Conservation (phyloP, 2,113 vertebrate species). For the Semnornis frantzii region DNA sequence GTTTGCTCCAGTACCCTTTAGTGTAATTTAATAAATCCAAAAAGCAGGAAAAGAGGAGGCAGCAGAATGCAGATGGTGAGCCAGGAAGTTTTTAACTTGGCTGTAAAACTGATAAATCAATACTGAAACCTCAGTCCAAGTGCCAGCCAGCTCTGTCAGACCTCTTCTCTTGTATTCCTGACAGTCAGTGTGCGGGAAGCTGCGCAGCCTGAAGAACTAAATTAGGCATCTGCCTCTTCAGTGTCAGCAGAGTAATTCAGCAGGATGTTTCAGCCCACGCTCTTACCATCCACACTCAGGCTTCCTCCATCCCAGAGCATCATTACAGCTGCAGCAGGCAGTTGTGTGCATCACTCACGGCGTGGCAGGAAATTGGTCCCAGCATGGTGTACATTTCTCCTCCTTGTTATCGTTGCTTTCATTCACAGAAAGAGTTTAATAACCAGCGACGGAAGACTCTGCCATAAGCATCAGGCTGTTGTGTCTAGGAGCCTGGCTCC, state of each 20-base stretch:
- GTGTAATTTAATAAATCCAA: neutral
- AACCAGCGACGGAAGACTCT: constrained; percentile 39
- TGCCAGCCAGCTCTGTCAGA: neutral
- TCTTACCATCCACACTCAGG: neutral
- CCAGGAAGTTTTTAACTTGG: neutral
- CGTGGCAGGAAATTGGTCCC: constrained; percentile 34
- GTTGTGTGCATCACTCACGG: neutral
- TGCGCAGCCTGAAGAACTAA: neutral
- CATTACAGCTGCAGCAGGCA: neutral
- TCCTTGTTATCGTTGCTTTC: neutral
- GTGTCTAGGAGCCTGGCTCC: constrained; percentile 27
- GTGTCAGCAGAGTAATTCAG: neutral
- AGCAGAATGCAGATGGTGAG: neutral
- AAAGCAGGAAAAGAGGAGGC: neutral
- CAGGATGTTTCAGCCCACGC: neutral
- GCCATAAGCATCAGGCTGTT: constrained; percentile 25
- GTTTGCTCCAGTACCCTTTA: neutral
- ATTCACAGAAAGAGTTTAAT: constrained; percentile 50
- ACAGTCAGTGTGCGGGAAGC: neutral
- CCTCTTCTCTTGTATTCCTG: neutral
- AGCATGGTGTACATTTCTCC: neutral
- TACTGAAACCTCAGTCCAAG: neutral
- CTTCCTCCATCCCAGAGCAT: neutral
- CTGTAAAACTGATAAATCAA: neutral
- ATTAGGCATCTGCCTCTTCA: neutral